These are phyloP conservation scores for Crocidura indochinensis DNA, from an alignment of 2,797 vertebrate species.

Conservation along the genomic window DNA sequence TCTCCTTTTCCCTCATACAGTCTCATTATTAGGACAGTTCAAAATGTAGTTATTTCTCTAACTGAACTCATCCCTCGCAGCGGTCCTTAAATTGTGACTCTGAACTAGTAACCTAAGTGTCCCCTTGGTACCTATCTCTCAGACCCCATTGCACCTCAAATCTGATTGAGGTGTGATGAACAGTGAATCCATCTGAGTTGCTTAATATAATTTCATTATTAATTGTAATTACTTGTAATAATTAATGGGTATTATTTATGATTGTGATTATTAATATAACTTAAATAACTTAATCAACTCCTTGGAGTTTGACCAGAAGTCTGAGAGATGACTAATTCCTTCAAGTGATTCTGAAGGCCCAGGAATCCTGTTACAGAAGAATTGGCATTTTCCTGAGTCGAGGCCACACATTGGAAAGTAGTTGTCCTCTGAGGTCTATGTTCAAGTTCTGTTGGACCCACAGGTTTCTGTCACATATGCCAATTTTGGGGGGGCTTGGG, in stretches of 20 bases:
- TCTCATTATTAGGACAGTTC: too few relatives aligned
- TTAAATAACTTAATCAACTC: neutral
- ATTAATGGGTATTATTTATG: too few relatives aligned
- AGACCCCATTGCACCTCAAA: neutral
- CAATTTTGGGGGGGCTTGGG: neutral
- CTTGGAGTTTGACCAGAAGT: neutral
- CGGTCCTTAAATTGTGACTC: neutral
- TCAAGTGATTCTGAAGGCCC: neutral
- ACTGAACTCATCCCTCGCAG: too few relatives aligned
- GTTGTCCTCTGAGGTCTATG: neutral
- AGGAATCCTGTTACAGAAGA: neutral
- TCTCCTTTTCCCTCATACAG: too few relatives aligned
- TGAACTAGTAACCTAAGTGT: neutral
- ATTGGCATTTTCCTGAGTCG: too few relatives aligned
- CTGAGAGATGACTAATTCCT: slow-evolving; percentile 2
- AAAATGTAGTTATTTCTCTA: too few relatives aligned
- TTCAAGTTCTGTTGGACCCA: neutral
- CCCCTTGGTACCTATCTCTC: neutral
- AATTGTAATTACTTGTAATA: too few relatives aligned
- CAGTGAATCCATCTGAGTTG: too few relatives aligned
- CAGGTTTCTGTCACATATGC: neutral
- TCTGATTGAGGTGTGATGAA: too few relatives aligned
- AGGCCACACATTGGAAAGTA: neutral
- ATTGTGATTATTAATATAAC: too few relatives aligned
- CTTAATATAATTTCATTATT: too few relatives aligned